Evolutionary conservation across 2,797 vertebrate species (phyloP), one percentile per base, ranked within the genome.

Genomic region (Catamblyrhynchus diadema): DNA sequence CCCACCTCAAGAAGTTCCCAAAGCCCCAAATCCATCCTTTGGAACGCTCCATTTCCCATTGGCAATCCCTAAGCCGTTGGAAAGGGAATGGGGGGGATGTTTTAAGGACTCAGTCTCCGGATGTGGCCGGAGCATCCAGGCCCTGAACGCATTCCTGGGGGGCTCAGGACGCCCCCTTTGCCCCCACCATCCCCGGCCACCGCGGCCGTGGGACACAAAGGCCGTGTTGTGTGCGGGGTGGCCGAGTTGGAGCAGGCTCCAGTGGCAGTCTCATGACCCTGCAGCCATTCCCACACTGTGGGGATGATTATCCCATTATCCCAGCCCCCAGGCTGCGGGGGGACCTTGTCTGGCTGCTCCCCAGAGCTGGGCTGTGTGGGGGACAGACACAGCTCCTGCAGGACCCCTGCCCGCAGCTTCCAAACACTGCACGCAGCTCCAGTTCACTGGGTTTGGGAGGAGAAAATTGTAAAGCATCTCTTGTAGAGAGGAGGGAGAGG

Each of bases 221-320:
- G 96, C 39, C 10, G 25, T 33, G 75, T 95, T 96, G 96, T 96
- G 93, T 5, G 39, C 48, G 57, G 44, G 39, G 94, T 32, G 50
- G 90, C 64, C 14, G 32, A 72, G 50, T 28, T 75, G 88, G 66
- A 78, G 72, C 25, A 11, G 54, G 65, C 90, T 81, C 62, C 77
- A 9, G 41, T 71, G 6, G 85, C 80, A 2, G 81, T 92, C 96
- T 28, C 94, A 47, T 96, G 96, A 93, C 92, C 92, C 87, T 44
- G 88, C 81, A 54, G 67, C 81, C 74, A 14, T 95, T 91, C 93
- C 96, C 90, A 72, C 88, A 60, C 64, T 42, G 56, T 59, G 8
- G 37, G 5, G 65, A 33, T 1, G 32, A 50, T 82, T 42, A 25
- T 94, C 87, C 83, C 18, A 50, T 82, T 42, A 25, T 94, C 87